A percentile compares a stretch with the other conserved stretches of the same genome.
phyloP scores from a whole-genome alignment of 2,888 invertebrate genomes.

The Pammene fasciana region DNA sequence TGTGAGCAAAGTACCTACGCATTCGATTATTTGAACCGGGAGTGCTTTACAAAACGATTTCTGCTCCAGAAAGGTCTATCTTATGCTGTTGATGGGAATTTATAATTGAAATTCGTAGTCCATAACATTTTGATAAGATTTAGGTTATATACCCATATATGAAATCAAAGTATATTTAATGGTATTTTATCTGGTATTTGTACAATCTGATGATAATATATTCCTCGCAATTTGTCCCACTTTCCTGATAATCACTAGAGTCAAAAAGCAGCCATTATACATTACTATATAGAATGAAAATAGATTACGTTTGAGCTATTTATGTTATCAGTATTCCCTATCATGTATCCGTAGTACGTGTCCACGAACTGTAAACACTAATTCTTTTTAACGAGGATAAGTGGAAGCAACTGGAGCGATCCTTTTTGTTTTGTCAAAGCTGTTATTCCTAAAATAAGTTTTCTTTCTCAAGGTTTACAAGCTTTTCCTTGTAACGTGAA shows the following conservation, averaged over 20 bases:
- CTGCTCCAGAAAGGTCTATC: slow-evolving; percentile 16
- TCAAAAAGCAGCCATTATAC: too few species aligned
- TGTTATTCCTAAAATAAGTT: slow-evolving; percentile 33
- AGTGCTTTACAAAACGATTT: slow-evolving; percentile 10
- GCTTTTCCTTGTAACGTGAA: slow-evolving; percentile 52
- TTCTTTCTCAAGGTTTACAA: slow-evolving; percentile 40
- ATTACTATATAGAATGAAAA: too few species aligned
- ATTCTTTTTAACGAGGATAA: background rate
- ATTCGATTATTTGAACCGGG: slow-evolving; percentile 20
- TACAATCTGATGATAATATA: too few species aligned
- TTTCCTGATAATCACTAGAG: too few species aligned
- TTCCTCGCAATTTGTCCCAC: too few species aligned
- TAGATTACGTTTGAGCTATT: too few species aligned
- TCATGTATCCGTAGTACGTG: too few species aligned
- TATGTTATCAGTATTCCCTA: too few species aligned
- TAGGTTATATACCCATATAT: too few species aligned
- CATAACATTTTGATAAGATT: background rate
- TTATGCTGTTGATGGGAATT: slow-evolving; percentile 10
- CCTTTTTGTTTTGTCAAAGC: slow-evolving; percentile 17
- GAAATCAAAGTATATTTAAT: too few species aligned
- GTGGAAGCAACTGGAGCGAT: background rate
- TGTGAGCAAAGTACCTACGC: slow-evolving; percentile 3
- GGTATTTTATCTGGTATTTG: too few species aligned
- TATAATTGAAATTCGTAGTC: background rate
- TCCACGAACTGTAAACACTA: too few species aligned